Evolutionary conservation across 2,113 vertebrate species (phyloP).

Genomic region (Anhinga rufa): DNA sequence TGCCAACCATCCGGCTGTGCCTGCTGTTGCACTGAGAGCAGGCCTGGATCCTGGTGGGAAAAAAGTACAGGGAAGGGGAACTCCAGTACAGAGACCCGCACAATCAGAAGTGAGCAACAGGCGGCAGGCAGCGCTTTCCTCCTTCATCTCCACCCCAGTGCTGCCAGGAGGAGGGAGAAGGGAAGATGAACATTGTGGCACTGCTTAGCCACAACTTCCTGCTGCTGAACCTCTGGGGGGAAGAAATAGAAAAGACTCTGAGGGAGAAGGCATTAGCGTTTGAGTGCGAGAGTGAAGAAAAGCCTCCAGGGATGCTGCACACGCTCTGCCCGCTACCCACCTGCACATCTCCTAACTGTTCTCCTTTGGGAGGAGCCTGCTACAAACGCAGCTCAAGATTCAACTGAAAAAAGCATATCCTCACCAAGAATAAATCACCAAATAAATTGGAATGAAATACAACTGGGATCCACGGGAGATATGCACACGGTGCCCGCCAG

Average conservation of each 20-base stretch:
- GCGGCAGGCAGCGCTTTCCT: neutral
- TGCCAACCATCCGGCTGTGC: neutral
- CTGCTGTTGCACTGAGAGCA: neutral
- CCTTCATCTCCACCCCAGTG: neutral
- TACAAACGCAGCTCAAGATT: neutral
- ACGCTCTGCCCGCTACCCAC: neutral
- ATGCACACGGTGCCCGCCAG: neutral
- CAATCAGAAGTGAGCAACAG: neutral
- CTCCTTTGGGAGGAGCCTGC: neutral
- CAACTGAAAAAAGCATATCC: neutral
- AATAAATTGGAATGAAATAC: neutral
- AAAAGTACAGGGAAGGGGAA: neutral
- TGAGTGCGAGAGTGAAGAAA: neutral
- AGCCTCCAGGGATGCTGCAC: neutral
- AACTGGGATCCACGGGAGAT: neutral
- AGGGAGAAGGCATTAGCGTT: neutral
- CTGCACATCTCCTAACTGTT: neutral
- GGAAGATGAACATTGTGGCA: neutral
- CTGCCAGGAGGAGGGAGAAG: neutral
- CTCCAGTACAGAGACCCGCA: neutral
- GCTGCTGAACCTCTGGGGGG: neutral
- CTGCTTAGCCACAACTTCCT: neutral
- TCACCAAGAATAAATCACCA: neutral
- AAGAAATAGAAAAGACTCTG: neutral
- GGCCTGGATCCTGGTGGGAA: neutral